Evolutionary conservation across 2,888 invertebrate species (phyloP).

Genomic region (Euzophera pinguis): DNA sequence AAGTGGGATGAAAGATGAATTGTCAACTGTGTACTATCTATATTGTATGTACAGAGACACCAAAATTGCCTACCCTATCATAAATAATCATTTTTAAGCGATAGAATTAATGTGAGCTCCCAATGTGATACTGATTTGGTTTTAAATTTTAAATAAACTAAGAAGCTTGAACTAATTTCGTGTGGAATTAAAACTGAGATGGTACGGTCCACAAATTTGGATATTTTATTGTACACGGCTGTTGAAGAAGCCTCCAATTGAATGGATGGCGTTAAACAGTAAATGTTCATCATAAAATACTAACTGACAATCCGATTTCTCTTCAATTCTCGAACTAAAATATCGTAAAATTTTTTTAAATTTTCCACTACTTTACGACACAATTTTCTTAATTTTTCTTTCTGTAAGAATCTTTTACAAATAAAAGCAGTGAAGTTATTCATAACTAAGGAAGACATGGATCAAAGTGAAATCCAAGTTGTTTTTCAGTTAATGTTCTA

Average conservation of each 20-base stretch:
- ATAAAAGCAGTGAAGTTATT: too few relatives aligned
- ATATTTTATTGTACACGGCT: constrained; percentile 55
- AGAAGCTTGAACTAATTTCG: constrained; percentile 58
- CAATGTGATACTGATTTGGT: constrained; percentile 51
- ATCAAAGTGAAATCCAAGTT: too few relatives aligned
- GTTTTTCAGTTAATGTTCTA: too few relatives aligned
- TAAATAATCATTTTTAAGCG: constrained; percentile 44
- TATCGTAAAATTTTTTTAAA: too few relatives aligned
- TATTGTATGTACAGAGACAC: constrained; percentile 15
- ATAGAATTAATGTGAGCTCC: constrained; percentile 50
- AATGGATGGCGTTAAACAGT: constrained; percentile 36
- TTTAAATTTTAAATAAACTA: constrained; percentile 57
- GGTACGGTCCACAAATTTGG: constrained; percentile 59
- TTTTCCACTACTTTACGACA: too few relatives aligned
- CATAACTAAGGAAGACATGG: too few relatives aligned
- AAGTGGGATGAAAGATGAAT: too few relatives aligned
- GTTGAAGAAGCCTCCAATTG: constrained; percentile 61
- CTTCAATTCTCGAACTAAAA: too few relatives aligned
- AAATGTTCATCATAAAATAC: constrained; percentile 8
- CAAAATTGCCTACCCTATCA: constrained; percentile 37
- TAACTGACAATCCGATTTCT: neutral
- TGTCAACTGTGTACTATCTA: neutral
- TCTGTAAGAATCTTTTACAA: too few relatives aligned
- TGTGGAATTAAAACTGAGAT: constrained; percentile 54
- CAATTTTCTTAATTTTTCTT: too few relatives aligned